Evolutionary conservation across 2,113 vertebrate species (phyloP).

Genomic region (Cottus gobio): DNA sequence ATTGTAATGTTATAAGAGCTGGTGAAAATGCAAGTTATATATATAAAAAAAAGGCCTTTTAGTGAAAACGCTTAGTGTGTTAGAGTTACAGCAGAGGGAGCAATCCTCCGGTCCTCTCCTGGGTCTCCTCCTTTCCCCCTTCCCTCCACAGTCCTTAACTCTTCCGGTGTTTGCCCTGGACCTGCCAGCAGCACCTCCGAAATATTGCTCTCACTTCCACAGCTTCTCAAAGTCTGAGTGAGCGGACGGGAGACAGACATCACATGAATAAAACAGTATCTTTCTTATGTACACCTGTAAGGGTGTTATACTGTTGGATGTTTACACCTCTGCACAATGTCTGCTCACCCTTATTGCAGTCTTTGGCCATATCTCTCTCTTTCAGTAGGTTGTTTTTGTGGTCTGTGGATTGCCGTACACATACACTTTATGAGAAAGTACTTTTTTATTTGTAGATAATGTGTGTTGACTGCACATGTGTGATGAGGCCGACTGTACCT

Average conservation of each 20-base stretch:
- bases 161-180: slow-evolving; percentile 84
- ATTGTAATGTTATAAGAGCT: slow-evolving; percentile 33
- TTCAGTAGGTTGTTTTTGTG: slow-evolving; percentile 99
- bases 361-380: slow-evolving; percentile 88
- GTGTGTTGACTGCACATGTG: not conserved
- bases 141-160: slow-evolving; percentile 33
- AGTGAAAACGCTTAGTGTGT: slow-evolving; percentile 54
- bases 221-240: slow-evolving; percentile 91
- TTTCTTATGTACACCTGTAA: not conserved
- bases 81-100: slow-evolving; percentile 72
- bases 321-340: not conserved
- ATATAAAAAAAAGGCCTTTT: slow-evolving; percentile 34
- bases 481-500: slow-evolving; percentile 77
- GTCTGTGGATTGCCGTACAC: slow-evolving; percentile 78
- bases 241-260: slow-evolving; percentile 26
- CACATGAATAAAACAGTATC: not conserved
- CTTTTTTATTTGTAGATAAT: not conserved
- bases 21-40: slow-evolving; percentile 43
- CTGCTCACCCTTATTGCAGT: slow-evolving; percentile 91
- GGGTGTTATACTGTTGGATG: not conserved
- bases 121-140: slow-evolving; percentile 34
- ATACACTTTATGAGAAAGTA: not conserved
- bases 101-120: slow-evolving; percentile 68
- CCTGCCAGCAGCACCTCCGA: slow-evolving; percentile 89
- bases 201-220: slow-evolving; percentile 86